Percentiles rank a stretch among this genome's conserved stretches.
Conservation (phyloP, 2,113 vertebrate genomes). For the Bujurquina vittata region DNA sequence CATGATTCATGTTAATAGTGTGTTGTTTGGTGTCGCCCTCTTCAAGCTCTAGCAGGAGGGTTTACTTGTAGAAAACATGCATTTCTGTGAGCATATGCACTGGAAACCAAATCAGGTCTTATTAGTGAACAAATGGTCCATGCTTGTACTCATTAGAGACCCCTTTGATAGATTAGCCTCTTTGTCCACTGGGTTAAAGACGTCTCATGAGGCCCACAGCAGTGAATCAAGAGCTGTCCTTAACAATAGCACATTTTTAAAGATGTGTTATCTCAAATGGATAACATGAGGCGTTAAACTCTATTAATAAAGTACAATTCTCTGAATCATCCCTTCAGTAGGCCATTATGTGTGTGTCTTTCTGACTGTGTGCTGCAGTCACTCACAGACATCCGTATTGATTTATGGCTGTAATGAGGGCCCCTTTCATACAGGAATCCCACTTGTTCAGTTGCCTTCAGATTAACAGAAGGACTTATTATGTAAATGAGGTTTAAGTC, state of each 20-base stretch:
- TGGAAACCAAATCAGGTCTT: conserved; percentile 31
- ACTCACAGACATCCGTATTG: neutral
- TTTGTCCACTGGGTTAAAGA: conserved; percentile 1
- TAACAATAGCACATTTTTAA: neutral
- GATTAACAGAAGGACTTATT: no score
- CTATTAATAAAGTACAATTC: neutral
- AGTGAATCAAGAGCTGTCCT: conserved; percentile 8
- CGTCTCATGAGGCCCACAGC: neutral
- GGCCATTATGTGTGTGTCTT: neutral
- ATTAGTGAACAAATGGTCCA: conserved; percentile 37
- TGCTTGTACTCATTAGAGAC: conserved; percentile 45
- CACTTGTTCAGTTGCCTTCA: no score
- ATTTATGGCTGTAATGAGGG: neutral
- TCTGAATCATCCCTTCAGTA: conserved; percentile 1
- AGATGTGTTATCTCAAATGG: fast-evolving
- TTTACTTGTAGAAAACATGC: neutral
- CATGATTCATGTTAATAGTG: neutral
- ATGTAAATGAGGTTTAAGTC: neutral
- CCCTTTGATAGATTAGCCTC: conserved; percentile 32
- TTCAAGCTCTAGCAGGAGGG: neutral
- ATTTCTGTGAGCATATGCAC: conserved; percentile 3
- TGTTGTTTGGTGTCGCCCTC: neutral
- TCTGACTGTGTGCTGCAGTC: conserved; percentile 1
- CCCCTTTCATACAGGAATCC: no score
- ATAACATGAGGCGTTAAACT: neutral